These are phyloP conservation scores for Macrosiphum euphorbiae DNA, from an alignment of 2,888 invertebrate genomes.

Conservation along the genomic window DNA sequence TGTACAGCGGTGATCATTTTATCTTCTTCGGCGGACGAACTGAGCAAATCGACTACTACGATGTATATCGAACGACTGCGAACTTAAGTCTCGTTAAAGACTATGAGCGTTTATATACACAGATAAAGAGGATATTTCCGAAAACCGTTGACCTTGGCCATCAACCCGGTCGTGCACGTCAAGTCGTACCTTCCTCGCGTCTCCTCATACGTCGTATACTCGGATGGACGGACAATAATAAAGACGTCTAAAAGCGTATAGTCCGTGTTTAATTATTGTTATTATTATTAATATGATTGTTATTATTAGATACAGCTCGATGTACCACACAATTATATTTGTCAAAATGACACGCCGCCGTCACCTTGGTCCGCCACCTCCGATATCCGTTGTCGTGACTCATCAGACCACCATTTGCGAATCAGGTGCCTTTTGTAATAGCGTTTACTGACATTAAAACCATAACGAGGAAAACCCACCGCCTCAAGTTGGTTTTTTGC, in stretches of 20 bases:
- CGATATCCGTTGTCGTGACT: slow-evolving; percentile 30
- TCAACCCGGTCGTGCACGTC: slow-evolving; percentile 21
- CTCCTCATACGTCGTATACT: not conserved
- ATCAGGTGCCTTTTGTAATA: not conserved
- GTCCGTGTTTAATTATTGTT: not conserved
- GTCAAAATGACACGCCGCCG: not conserved
- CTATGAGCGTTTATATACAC: not conserved
- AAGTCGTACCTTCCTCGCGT: not conserved
- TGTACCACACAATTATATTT: not conserved
- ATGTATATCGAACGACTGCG: not conserved
- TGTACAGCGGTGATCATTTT: not conserved
- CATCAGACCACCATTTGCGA: not conserved
- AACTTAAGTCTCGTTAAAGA: not conserved
- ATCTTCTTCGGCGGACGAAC: not conserved
- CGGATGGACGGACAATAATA: slow-evolving; percentile 30
- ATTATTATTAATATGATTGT: not conserved
- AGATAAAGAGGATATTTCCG: not conserved
- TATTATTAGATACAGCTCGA: not conserved
- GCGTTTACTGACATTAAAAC: not conserved
- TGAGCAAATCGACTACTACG: not conserved
- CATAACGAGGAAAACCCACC: not conserved
- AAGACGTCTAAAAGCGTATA: not conserved
- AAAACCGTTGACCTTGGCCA: slow-evolving; percentile 27
- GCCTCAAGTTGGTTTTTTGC: not conserved
- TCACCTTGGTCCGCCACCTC: not conserved